Evolutionary conservation across 2,888 invertebrate genomes (phyloP).

Genomic region (Rhagophthalmus giganteus): DNA sequence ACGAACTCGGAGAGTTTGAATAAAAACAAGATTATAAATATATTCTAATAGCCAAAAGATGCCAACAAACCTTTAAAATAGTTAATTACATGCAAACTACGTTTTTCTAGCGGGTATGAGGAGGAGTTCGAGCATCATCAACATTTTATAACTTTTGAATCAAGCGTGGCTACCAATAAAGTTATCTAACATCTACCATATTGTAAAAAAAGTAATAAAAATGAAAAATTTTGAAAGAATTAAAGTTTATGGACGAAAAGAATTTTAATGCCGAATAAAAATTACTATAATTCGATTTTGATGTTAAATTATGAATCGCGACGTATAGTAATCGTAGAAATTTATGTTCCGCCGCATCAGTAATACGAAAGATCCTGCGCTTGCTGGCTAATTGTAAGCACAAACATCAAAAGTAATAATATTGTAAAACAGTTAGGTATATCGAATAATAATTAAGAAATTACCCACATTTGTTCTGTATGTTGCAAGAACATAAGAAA

Average conservation of each 20-base stretch:
- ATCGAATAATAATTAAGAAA: too few species aligned
- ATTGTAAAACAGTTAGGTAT: too few species aligned
- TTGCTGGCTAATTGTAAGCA: too few species aligned
- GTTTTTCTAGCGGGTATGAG: conserved; percentile 5
- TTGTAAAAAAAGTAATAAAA: not conserved
- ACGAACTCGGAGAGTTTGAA: too few species aligned
- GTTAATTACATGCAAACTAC: conserved; percentile 13
- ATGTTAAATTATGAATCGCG: too few species aligned
- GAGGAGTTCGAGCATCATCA: not conserved
- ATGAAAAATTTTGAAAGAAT: not conserved
- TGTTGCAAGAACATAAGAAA: conserved; percentile 1
- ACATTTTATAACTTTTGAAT: conserved; percentile 5
- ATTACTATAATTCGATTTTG: too few species aligned
- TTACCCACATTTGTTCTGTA: too few species aligned
- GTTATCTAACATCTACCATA: not conserved
- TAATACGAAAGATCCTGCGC: not conserved
- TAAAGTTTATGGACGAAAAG: not conserved
- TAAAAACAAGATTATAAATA: conserved; percentile 5
- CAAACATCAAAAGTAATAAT: too few species aligned
- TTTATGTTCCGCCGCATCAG: not conserved
- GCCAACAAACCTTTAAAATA: not conserved
- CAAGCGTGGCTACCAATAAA: not conserved
- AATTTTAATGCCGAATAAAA: not conserved
- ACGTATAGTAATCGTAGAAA: not conserved
- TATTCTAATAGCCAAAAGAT: not conserved